Conservation (phyloP, 2,797 vertebrate genomes). For the Saxicola maurus region DNA sequence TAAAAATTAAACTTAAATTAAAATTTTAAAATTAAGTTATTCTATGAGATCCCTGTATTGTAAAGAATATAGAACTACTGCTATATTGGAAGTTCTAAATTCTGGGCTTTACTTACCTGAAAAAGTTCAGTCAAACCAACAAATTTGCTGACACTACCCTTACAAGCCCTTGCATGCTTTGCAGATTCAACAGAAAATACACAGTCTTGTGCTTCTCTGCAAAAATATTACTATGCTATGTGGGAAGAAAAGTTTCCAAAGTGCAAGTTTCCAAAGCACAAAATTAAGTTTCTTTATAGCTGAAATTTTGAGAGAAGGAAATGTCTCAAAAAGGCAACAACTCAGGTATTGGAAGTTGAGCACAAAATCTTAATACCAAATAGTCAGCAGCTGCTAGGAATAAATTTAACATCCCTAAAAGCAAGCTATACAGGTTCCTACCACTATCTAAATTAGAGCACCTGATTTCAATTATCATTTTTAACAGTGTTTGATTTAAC, state of each 20-base stretch:
- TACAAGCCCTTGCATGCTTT: neutral
- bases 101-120: neutral
- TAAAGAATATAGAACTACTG: neutral
- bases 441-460: neutral
- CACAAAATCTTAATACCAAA: neutral
- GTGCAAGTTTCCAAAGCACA: neutral
- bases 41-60: neutral
- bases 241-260: neutral
- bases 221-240: neutral
- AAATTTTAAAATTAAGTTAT: neutral
- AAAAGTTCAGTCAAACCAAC: neutral
- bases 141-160: neutral
- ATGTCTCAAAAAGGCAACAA: neutral
- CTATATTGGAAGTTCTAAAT: neutral
- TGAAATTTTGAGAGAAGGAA: neutral
- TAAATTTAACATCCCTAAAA: neutral
- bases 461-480: neutral
- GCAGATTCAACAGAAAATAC: neutral
- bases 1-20: neutral
- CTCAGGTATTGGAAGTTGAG: neutral
- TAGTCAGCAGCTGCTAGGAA: neutral
- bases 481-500: neutral
- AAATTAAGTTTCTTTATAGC: neutral
- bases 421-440: neutral
- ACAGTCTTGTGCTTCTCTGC: neutral